A percentile compares a stretch with the other conserved stretches of the same genome.
Conservation (phyloP, 2,113 vertebrate genomes). For the Diadophis punctatus region DNA sequence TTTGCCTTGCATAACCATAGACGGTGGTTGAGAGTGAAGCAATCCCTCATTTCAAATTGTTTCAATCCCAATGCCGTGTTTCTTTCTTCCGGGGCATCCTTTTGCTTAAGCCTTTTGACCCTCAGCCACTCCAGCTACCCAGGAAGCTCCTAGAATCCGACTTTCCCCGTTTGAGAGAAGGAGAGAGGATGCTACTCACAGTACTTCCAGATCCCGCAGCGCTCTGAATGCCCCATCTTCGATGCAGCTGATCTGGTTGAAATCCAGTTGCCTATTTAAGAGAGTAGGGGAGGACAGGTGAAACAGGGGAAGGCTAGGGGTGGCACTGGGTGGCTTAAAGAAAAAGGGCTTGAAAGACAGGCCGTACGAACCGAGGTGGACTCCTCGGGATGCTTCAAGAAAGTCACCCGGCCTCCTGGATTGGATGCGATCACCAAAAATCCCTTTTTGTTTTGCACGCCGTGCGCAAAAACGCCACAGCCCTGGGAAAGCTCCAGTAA, state of each 20-base stretch:
- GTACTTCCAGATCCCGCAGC: conserved; percentile 94
- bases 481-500: conserved; percentile 77
- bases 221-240: conserved; percentile 94
- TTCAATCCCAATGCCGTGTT: background rate
- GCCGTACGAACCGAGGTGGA: background rate
- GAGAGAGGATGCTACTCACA: conserved; percentile 81
- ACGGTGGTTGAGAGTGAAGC: background rate
- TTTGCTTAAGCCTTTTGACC: conserved; percentile 45
- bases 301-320: conserved; percentile 41
- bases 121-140: conserved; percentile 28
- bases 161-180: conserved; percentile 45
- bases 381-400: conserved; percentile 31
- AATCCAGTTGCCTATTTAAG: conserved; percentile 93
- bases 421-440: conserved; percentile 62
- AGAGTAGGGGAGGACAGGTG: conserved; percentile 66
- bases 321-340: background rate
- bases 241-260: conserved; percentile 98
- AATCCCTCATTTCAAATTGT: conserved; percentile 17
- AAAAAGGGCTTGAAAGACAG: conserved; percentile 32
- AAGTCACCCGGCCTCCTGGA: conserved; percentile 58
- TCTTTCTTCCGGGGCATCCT: conserved; percentile 46
- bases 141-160: conserved; percentile 49
- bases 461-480: conserved; percentile 63
- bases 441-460: conserved; percentile 74
- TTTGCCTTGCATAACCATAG: conserved; percentile 9